Conservation (phyloP, 2,113 vertebrate species). For the Megalops atlanticus region DNA sequence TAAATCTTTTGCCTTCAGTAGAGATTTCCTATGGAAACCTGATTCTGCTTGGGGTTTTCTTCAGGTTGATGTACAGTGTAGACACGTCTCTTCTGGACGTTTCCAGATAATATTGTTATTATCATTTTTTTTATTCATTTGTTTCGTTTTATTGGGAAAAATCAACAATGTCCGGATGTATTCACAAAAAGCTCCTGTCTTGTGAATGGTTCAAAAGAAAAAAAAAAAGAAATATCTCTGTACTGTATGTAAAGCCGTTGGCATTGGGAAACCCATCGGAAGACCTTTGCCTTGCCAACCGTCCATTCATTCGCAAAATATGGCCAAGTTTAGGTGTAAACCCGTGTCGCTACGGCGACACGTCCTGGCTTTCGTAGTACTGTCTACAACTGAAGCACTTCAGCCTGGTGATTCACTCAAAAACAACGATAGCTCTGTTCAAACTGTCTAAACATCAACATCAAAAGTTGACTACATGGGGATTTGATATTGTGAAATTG, state of each 20-base stretch:
- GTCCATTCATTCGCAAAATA: conserved; percentile 56
- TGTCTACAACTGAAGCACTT: conserved; percentile 55
- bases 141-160: conserved; percentile 55
- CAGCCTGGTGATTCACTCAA: conserved; percentile 56
- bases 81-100: conserved; percentile 72
- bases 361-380: conserved; percentile 45
- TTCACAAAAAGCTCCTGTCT: conserved; percentile 64
- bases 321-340: conserved; percentile 41
- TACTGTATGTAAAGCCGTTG: conserved; percentile 80
- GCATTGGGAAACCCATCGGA: conserved; percentile 72
- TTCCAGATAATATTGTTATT: conserved; percentile 72
- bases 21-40: conserved; percentile 82
- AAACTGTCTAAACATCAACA: conserved; percentile 42
- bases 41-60: conserved; percentile 78
- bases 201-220: conserved; percentile 61
- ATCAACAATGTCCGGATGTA: conserved; percentile 74
- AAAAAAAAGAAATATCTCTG: conserved; percentile 77
- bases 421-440: conserved; percentile 59
- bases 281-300: conserved; percentile 67
- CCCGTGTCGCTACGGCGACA: conserved; percentile 36
- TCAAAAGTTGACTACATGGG: conserved; percentile 1
- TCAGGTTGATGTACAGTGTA: conserved; percentile 82
- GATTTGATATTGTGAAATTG: conserved; percentile 5
- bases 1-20: conserved; percentile 77
- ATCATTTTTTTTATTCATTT: conserved; percentile 68